A percentile compares a stretch with the other conserved stretches of the same genome.
phyloP scores from a whole-genome alignment of 1,140 invertebrate species.

The Anoplophora glabripennis region DNA sequence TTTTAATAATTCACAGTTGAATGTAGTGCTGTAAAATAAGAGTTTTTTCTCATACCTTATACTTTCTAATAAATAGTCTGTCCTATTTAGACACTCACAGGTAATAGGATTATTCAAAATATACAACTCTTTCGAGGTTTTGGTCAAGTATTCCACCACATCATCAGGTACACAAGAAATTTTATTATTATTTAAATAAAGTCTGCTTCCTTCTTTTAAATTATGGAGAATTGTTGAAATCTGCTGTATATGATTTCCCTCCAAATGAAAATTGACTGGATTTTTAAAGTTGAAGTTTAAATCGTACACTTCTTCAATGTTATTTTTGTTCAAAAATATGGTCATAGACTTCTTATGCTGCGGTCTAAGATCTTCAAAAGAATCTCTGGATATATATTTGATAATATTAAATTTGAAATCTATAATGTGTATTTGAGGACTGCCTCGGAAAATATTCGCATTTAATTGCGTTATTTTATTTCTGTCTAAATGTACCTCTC shows the following conservation, averaged over 20 bases:
- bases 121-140: conserved; percentile 8
- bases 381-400: background rate
- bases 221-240: background rate
- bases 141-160: conserved; percentile 16
- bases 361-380: conserved; percentile 17
- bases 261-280: conserved; percentile 20
- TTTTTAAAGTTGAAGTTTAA: conserved; percentile 7
- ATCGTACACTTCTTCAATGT: conserved; percentile 10
- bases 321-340: conserved; percentile 17
- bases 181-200: conserved; percentile 23
- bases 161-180: conserved; percentile 23
- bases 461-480: conserved; percentile 23
- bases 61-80: conserved; percentile 8
- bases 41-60: background rate
- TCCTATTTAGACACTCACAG: conserved; percentile 25
- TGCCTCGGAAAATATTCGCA: conserved; percentile 17
- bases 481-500: conserved; percentile 28
- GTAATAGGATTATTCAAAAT: conserved; percentile 24
- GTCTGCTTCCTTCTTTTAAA: conserved; percentile 15
- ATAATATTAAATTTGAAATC: conserved; percentile 20
- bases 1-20: background rate
- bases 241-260: conserved; percentile 9
- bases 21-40: conserved; percentile 5
- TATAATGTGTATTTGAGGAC: conserved; percentile 11
- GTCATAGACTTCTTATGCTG: background rate